Conservation (phyloP, 2,113 vertebrate genomes). For the Rhagologus leucostigma region DNA sequence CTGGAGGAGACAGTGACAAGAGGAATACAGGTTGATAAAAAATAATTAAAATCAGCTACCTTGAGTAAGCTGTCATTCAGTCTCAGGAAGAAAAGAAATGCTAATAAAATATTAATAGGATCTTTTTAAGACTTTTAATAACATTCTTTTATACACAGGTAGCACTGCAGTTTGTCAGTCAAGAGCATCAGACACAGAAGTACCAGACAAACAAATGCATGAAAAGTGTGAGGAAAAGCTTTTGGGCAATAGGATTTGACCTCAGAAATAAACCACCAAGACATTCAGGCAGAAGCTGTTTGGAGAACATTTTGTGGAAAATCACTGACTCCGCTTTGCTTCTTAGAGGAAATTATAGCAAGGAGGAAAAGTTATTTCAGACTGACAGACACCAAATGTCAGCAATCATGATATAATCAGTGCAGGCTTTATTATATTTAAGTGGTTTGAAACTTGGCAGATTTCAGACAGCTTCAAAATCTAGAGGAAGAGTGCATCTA, state of each 20-base stretch:
- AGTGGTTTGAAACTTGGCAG: slow-evolving; percentile 58
- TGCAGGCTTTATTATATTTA: slow-evolving; percentile 48
- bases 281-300: not conserved
- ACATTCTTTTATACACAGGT: slow-evolving; percentile 79
- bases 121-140: slow-evolving; percentile 78
- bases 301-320: not conserved
- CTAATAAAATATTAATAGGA: slow-evolving; percentile 97
- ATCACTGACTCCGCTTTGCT: not conserved
- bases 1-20: slow-evolving; percentile 76
- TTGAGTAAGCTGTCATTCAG: slow-evolving; percentile 86
- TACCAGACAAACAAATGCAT: not conserved
- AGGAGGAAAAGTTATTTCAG: not conserved
- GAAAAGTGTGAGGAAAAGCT: not conserved
- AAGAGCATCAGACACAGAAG: slow-evolving; percentile 48
- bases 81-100: slow-evolving; percentile 81
- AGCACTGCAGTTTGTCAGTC: slow-evolving; percentile 61
- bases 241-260: not conserved
- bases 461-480: slow-evolving; percentile 58
- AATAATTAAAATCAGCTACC: slow-evolving; percentile 89
- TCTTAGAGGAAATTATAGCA: slow-evolving; percentile 29
- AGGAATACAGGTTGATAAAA: slow-evolving; percentile 75
- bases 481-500: slow-evolving; percentile 7
- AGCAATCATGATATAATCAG: slow-evolving; percentile 65
- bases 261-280: not conserved
- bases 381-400: slow-evolving; percentile 64